Base-by-base conservation (phyloP, 1,140 invertebrate species). In the Drosophila ananassae region DNA sequence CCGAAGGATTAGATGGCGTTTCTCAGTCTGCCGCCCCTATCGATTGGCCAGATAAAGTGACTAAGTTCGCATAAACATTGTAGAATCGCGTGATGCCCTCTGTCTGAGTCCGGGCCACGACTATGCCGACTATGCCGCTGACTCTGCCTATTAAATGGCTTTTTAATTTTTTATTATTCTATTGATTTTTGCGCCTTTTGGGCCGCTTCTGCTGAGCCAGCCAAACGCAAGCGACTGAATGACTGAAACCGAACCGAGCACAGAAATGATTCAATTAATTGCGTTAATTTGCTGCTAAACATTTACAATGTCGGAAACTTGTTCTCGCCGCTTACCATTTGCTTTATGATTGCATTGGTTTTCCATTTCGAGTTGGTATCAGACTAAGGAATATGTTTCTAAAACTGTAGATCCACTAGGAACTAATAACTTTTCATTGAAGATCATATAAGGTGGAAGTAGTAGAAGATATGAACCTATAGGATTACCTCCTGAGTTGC, bases 201-300 rank as follows among this genome's bases (percentile, higher is more conserved):
- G 32, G 41, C 6, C 41, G 41, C 37, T 47, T 34, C 44, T 12
- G 32, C 39, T 12, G 6, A 44, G 53, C 51, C 73, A 62, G 54
- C 50, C 5, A 6, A 28, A 28, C 0, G 25, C 25, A 17, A 17
- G 17, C 17, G 17, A 17, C 17, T 17, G 17, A 17, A 17, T 17
- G 17, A 17, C 17, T 17, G 17, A 17, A 17, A 17, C 17, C 17
- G 57, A 48, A 46, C 12, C 30, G 8, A 47, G 41, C 71, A 54
- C 64, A 69, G 12, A 61, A 69, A 46, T 28, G 39, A 50, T 77
- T 73, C 73, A 73, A 85, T 84, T 87, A 81, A 84, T 66, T 81
- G 82, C 63, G 73, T 84, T 84, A 84, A 84, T 87, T 84, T 85
- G 64, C 67, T 77, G 80, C 80, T 84, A 84, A 79, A 84, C 77